These are phyloP conservation scores for Oncorhynchus nerka DNA, from an alignment of 2,113 vertebrate genomes.

Conservation along the genomic window DNA sequence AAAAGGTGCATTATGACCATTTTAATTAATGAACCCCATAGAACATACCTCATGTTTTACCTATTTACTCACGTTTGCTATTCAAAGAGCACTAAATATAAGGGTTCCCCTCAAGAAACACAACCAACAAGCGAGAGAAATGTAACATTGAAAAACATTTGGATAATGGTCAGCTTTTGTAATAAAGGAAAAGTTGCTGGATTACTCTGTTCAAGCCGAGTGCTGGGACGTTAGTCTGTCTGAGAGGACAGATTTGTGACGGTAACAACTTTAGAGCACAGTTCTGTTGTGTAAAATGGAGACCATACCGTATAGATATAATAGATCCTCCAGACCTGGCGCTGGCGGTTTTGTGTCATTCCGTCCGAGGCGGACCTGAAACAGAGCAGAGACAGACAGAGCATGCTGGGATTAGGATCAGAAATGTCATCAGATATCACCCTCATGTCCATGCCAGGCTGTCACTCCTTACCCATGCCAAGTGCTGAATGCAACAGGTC, in stretches of 20 bases:
- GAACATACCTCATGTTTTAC: neutral
- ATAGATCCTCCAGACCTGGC: conserved; percentile 75
- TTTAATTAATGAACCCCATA: too few relatives aligned
- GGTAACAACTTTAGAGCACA: conserved; percentile 38
- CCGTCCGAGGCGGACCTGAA: conserved; percentile 69
- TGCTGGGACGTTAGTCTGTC: conserved; percentile 34
- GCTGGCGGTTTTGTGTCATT: conserved; percentile 66
- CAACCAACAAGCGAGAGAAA: conserved; percentile 46
- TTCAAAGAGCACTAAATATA: conserved; percentile 25
- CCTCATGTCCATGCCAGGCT: neutral
- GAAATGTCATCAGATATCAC: neutral
- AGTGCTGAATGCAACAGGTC: conserved; percentile 33
- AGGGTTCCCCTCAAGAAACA: conserved; percentile 24
- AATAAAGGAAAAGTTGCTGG: conserved; percentile 40
- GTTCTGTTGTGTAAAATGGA: conserved; percentile 22
- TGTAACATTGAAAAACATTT: conserved; percentile 43
- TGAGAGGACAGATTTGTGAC: conserved; percentile 42
- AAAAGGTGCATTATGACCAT: too few relatives aligned
- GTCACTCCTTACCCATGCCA: conserved; percentile 17
- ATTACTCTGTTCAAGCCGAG: conserved; percentile 10
- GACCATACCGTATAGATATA: conserved; percentile 69
- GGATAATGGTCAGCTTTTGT: conserved; percentile 44
- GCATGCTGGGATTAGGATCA: neutral
- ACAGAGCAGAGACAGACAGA: conserved; percentile 31
- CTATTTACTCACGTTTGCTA: neutral